Base-by-base conservation (phyloP, 23 tunicate genomes). In the Trididemnum clinides region DNA sequence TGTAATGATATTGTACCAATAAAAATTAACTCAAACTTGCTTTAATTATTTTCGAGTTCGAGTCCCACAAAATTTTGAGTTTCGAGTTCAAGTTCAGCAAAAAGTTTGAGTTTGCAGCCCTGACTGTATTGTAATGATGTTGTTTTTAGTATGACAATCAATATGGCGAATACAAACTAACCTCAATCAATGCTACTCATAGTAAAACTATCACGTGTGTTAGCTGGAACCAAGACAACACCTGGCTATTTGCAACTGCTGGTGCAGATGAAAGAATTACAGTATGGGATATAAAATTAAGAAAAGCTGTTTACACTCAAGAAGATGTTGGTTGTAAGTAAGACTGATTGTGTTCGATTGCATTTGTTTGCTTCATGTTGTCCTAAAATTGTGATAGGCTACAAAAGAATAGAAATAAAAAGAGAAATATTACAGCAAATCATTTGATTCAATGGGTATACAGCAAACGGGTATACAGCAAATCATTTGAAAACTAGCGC, bases 161-260 rank as follows among this genome's bases (percentile, higher is more conserved):
- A 1, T 88, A 64, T 88, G 86, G 82, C 15, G 94, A 85, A 54
- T 94, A 89, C 75, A 85, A 85, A 38, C 74, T 94, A 38, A 73
- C 90, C 3, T 89, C 98, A 5, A 94, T 94, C 64, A 94, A 87
- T 65, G 90, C 98, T 36, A 39, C 85, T 28, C 98, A 94, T 62
- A 76, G 77, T 33, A 94, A 94, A 75, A 89, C 98, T 22, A 89
- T 94, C 22, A 63, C 84, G 7, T 84, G 85, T 23, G 71, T 94
- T 33, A 81, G 88, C 15, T 94, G 98, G 98, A 89, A 82, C 54
- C 64, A 28, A 66, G 51, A 29, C 3, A 32, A 76, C 19, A 26
- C 82, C 1, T 70, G 75, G 5, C 25, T 85, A 0, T 85, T 87
- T 51, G 98, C 90, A 6, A 89, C 94, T 27, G 86, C 79, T 15